Evolutionary conservation across 2,113 vertebrate species (phyloP).

Genomic region (Cephalophus harveyi): DNA sequence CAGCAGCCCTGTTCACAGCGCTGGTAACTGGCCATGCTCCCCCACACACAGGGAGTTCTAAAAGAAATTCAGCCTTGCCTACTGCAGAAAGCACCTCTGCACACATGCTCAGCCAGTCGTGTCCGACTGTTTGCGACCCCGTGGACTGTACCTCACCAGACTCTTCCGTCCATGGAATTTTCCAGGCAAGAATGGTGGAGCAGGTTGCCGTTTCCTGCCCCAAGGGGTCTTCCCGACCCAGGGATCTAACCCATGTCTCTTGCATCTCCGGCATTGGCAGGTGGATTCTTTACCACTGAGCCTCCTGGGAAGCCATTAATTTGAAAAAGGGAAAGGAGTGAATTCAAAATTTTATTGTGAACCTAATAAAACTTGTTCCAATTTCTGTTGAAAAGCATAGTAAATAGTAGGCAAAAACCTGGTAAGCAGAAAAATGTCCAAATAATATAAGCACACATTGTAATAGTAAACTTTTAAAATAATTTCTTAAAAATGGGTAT

Average conservation of each 20-base stretch:
- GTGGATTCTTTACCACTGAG: neutral
- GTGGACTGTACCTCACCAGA: neutral
- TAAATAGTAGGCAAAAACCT: neutral
- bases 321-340: neutral
- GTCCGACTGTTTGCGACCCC: neutral
- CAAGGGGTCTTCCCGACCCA: neutral
- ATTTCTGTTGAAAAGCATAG: neutral
- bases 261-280: neutral
- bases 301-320: neutral
- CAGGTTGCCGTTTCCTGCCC: neutral
- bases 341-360: neutral
- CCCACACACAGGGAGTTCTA: fast-evolving
- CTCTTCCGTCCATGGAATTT: neutral
- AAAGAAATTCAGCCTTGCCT: fast-evolving
- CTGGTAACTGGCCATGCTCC: fast-evolving
- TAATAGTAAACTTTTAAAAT: neutral
- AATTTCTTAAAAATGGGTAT: neutral
- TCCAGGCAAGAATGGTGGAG: neutral
- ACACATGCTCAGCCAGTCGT: fast-evolving
- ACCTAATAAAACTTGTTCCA: neutral
- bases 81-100: neutral
- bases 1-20: neutral
- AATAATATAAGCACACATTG: neutral
- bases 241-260: neutral
- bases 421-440: neutral